These are phyloP conservation scores for Cosmia pyralina DNA, from an alignment of 2,888 invertebrate species.

Conservation along the genomic window DNA sequence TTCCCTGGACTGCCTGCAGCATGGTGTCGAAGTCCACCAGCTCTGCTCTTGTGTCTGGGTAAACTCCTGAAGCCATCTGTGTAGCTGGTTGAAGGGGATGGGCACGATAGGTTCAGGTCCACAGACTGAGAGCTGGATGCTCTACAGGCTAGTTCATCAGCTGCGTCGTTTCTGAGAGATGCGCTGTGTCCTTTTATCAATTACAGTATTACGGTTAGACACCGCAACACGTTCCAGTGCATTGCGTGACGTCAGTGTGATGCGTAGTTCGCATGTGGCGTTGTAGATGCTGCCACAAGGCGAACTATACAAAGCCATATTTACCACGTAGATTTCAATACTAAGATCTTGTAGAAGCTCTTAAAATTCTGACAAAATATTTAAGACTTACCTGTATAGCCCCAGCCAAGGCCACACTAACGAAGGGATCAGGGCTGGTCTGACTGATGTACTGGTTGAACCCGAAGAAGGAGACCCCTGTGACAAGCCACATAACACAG, in stretches of 20 bases:
- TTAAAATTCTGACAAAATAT: neutral
- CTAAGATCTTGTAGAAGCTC: neutral
- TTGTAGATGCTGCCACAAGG: neutral
- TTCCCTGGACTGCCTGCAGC: too few relatives aligned
- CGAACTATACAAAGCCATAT: neutral
- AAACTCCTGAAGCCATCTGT: too few relatives aligned
- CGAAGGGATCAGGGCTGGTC: conserved; percentile 94
- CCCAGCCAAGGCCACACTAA: conserved; percentile 93
- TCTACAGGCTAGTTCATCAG: too few relatives aligned
- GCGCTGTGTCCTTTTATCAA: too few relatives aligned
- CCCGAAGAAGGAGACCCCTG: conserved; percentile 96
- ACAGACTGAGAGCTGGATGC: too few relatives aligned
- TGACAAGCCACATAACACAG: conserved; percentile 94
- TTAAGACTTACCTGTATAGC: conserved; percentile 78
- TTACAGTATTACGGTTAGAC: too few relatives aligned
- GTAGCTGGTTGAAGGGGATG: too few relatives aligned
- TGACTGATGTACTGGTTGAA: conserved; percentile 95
- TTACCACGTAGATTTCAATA: neutral
- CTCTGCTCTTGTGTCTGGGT: too few relatives aligned
- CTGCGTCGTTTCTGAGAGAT: too few relatives aligned
- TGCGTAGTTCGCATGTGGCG: neutral
- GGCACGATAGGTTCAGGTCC: too few relatives aligned
- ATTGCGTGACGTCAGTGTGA: neutral
- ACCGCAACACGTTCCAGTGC: too few relatives aligned
- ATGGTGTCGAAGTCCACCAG: too few relatives aligned